These are phyloP conservation scores for Monopis laevigella DNA, from an alignment of 2,888 invertebrate genomes.

Conservation along the genomic window DNA sequence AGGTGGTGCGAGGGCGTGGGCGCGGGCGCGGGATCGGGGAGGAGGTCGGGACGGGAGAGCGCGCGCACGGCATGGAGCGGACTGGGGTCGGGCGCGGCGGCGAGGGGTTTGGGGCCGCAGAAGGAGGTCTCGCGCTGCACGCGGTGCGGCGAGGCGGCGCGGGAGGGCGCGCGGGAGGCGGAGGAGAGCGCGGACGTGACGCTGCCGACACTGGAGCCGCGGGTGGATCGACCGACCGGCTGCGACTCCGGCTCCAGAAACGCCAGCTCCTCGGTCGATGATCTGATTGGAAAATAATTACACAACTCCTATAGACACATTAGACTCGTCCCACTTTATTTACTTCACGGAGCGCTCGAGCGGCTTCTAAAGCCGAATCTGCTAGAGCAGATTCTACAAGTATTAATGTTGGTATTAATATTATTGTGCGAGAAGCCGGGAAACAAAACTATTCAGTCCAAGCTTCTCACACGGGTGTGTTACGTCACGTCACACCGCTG, in stretches of 20 bases:
- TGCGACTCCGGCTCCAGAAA: constrained; percentile 73
- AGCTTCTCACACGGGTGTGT: too few species aligned
- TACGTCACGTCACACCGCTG: too few species aligned
- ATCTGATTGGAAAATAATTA: too few species aligned
- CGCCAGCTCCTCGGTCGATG: constrained; percentile 89
- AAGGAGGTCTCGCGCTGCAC: constrained; percentile 91
- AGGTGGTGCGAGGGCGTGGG: constrained; percentile 14
- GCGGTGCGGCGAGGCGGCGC: constrained; percentile 90
- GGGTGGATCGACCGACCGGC: constrained; percentile 51
- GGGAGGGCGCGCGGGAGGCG: constrained; percentile 64
- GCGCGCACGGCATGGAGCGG: constrained; percentile 51
- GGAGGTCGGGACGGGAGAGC: constrained; percentile 43
- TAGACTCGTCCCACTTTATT: too few species aligned
- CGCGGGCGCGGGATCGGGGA: constrained; percentile 16
- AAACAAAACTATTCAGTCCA: too few species aligned
- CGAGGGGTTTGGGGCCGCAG: constrained; percentile 82
- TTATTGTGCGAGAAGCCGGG: too few species aligned
- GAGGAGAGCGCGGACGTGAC: constrained; percentile 73
- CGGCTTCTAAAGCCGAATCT: too few species aligned
- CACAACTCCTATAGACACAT: too few species aligned
- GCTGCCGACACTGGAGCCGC: constrained; percentile 84
- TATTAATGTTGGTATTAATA: too few species aligned
- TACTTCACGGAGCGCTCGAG: too few species aligned
- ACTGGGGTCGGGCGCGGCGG: constrained; percentile 57
- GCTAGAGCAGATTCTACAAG: too few species aligned